Evolutionary conservation across 2,888 invertebrate genomes (phyloP).

Genomic region (Molanna angustata): DNA sequence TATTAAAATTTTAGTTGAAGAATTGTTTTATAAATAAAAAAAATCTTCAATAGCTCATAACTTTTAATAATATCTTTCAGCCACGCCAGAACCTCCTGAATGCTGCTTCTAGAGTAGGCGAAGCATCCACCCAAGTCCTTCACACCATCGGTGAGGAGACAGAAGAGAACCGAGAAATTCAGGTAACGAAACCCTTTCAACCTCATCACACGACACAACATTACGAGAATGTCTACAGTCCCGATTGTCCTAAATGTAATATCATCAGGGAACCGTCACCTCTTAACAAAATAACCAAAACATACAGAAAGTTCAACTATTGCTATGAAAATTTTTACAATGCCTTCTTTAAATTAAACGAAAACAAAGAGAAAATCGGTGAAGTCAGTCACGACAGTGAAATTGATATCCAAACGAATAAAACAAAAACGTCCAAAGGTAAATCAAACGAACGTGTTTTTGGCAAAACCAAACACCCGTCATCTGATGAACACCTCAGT

Average conservation of each 20-base stretch:
- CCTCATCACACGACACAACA: conserved; percentile 8
- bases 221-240: conserved; percentile 20
- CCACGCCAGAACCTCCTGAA: conserved; percentile 90
- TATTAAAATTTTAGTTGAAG: too few species aligned
- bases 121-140: conserved; percentile 91
- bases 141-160: conserved; percentile 91
- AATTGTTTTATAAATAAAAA: too few species aligned
- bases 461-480: background rate
- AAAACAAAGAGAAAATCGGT: conserved; percentile 3
- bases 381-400: background rate
- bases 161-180: conserved; percentile 77
- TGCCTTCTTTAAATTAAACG: conserved; percentile 45
- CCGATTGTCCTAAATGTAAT: conserved; percentile 13
- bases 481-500: background rate
- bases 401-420: background rate
- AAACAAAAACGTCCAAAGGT: background rate
- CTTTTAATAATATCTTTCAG: too few species aligned
- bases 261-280: conserved; percentile 1
- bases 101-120: conserved; percentile 95
- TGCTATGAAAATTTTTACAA: conserved; percentile 53
- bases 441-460: background rate
- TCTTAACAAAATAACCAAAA: conserved; percentile 36
- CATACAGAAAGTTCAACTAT: conserved; percentile 51
- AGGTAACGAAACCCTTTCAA: conserved; percentile 43
- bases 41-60: too few species aligned